These are phyloP conservation scores for Leptinotarsa texana DNA, from an alignment of 1,140 invertebrate species.

Conservation along the genomic window DNA sequence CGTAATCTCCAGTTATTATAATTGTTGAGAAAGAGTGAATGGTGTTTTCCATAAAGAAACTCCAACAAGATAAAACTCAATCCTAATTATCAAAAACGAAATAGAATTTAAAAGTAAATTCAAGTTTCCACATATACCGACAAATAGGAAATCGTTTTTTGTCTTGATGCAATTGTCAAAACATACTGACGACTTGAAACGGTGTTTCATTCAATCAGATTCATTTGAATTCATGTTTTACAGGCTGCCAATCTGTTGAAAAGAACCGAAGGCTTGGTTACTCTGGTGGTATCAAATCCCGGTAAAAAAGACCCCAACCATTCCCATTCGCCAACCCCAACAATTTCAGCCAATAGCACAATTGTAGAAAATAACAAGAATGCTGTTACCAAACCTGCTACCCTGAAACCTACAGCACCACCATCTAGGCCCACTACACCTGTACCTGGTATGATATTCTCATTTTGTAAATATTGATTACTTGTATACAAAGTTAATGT, in stretches of 20 bases:
- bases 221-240: constrained; percentile 29
- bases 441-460: constrained; percentile 45
- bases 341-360: constrained; percentile 21
- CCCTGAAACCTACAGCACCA: constrained; percentile 45
- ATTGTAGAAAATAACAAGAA: constrained; percentile 32
- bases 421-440: constrained; percentile 53
- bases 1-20: no score
- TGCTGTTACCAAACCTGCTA: constrained; percentile 35
- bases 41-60: no score
- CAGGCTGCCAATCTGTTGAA: constrained; percentile 84
- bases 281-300: constrained; percentile 83
- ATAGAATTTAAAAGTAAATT: no score
- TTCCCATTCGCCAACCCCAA: constrained; percentile 49
- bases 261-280: constrained; percentile 84
- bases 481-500: background rate
- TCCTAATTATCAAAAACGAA: no score
- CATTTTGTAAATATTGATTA: constrained; percentile 7
- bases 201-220: no score
- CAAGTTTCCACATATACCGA: no score
- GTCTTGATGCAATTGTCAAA: no score
- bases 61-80: no score
- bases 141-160: no score
- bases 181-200: no score
- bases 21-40: no score
- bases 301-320: constrained; percentile 69